Evolutionary conservation across 2,888 invertebrate species (phyloP).

Genomic region (Melitaea athalia): DNA sequence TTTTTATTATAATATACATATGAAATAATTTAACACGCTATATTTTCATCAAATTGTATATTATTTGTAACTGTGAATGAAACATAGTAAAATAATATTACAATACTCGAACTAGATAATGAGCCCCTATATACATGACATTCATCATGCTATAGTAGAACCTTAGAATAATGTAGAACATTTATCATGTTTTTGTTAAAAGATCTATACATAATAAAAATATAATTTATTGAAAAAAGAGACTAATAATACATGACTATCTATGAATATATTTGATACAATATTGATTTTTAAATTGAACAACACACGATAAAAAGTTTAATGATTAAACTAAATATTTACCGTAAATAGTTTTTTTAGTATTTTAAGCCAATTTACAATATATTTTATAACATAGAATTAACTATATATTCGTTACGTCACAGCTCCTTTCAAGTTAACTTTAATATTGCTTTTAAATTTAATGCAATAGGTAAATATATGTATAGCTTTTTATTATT

Average conservation of each 20-base stretch:
- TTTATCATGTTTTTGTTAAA: not conserved
- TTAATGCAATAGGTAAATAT: not conserved
- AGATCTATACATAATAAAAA: not conserved
- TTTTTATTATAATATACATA: no score
- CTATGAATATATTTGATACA: no score
- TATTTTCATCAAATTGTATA: slow-evolving; percentile 1
- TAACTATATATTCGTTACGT: not conserved
- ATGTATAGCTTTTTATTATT: not conserved
- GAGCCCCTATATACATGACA: not conserved
- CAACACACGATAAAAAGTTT: not conserved
- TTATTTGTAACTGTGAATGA: not conserved
- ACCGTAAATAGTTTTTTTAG: not conserved
- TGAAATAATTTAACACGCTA: not conserved
- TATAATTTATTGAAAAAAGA: not conserved
- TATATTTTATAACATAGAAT: not conserved
- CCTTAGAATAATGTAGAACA: no score
- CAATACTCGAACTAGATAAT: not conserved
- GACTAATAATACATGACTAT: no score
- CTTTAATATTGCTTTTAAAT: not conserved
- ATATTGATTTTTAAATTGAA: no score
- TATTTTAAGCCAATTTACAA: not conserved
- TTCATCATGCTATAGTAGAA: no score
- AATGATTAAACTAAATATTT: not conserved
- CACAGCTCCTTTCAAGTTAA: not conserved
- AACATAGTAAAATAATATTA: slow-evolving; percentile 6